A percentile compares a stretch with the other conserved stretches of the same genome.
Conservation (phyloP, 2,113 vertebrate species). For the Ptilonorhynchus violaceus region DNA sequence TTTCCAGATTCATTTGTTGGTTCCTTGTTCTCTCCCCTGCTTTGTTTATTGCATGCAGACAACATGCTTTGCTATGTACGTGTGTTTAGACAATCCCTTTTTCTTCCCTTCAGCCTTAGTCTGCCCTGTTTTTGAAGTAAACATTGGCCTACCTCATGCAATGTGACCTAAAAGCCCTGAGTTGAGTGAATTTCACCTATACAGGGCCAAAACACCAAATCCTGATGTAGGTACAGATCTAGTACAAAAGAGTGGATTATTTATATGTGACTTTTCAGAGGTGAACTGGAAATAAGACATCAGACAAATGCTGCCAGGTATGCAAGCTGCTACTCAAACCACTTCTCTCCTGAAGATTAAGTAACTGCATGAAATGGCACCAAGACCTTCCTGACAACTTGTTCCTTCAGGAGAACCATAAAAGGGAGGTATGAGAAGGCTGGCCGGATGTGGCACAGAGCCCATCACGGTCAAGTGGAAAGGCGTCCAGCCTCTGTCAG, state of each 20-base stretch:
- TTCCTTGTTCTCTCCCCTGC: background rate
- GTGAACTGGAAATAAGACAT: background rate
- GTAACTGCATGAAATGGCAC: background rate
- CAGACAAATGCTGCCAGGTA: background rate
- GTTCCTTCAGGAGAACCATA: background rate
- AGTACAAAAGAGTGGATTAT: background rate
- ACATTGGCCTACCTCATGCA: background rate
- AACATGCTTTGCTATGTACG: background rate
- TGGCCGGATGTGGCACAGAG: background rate
- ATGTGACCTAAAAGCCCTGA: background rate
- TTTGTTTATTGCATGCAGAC: background rate
- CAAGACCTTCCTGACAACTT: background rate
- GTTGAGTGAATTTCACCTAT: rapidly evolving
- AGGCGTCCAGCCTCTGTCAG: background rate
- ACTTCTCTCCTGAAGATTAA: background rate
- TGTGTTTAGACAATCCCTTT: background rate
- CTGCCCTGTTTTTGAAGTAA: background rate
- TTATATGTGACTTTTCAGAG: background rate
- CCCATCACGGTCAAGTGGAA: background rate
- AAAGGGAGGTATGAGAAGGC: background rate
- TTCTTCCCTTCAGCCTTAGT: background rate
- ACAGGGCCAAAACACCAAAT: background rate
- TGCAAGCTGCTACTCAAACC: background rate
- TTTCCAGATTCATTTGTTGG: background rate
- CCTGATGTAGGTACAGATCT: background rate